Evolutionary conservation across 2,113 vertebrate species (phyloP).

Genomic region (Clinocottus analis): DNA sequence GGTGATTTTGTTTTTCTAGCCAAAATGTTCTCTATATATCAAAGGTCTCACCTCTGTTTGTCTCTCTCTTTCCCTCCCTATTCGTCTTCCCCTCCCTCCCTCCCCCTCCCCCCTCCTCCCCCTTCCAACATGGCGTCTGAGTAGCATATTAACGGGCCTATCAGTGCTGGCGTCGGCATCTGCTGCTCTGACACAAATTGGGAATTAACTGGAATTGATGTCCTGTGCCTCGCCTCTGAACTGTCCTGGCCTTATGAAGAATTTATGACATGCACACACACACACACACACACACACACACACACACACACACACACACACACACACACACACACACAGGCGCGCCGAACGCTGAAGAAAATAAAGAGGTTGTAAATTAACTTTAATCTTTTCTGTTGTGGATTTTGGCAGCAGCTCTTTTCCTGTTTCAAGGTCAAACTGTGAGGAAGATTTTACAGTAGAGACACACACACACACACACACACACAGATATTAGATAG

Average conservation of each 20-base stretch:
- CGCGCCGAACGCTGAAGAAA: conserved; percentile 81
- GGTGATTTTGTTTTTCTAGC: background rate
- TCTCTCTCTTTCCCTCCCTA: background rate
- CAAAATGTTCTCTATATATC: background rate
- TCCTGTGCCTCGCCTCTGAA: conserved; percentile 81
- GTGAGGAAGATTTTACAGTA: background rate
- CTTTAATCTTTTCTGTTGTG: conserved; percentile 84
- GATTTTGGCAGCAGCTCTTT: conserved; percentile 34
- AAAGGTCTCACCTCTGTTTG: conserved; percentile 2
- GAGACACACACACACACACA: background rate
- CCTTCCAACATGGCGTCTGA: conserved; percentile 85
- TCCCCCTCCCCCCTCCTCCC: background rate
- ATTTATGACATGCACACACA: conserved; percentile 87
- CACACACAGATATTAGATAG: background rate
- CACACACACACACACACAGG: background rate
- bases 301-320: background rate
- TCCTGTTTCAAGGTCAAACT: conserved; percentile 55
- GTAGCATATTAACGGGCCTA: conserved; percentile 97
- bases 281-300: conserved; percentile 24
- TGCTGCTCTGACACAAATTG: conserved; percentile 99
- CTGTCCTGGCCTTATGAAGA: conserved; percentile 66
- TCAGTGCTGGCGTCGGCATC: conserved; percentile 96
- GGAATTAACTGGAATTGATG: conserved; percentile 99
- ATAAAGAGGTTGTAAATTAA: conserved; percentile 93
- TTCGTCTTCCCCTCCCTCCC: background rate